Evolutionary conservation across 2,113 vertebrate genomes (phyloP).

Genomic region (Zosterops lateralis): DNA sequence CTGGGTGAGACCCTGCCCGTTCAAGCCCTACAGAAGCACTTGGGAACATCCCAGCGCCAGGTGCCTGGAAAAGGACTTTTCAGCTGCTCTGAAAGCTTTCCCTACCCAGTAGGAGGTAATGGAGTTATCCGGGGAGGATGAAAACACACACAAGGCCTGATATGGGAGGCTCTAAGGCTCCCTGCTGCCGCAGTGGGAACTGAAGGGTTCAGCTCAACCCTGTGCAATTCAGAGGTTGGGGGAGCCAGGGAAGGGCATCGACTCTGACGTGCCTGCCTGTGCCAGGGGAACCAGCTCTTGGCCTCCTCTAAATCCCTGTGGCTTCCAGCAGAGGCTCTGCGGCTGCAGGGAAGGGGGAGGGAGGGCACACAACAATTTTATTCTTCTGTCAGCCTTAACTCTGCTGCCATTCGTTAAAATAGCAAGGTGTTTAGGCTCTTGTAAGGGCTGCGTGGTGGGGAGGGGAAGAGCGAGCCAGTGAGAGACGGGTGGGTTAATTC

Average conservation of each 20-base stretch:
- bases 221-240: not conserved
- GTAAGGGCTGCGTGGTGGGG: not conserved
- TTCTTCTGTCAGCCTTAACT: conserved; percentile 12
- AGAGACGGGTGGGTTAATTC: conserved; percentile 52
- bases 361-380: not conserved
- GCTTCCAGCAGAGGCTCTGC: not conserved
- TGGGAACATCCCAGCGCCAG: not conserved
- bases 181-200: not conserved
- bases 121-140: not conserved
- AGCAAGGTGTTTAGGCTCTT: conserved; percentile 11
- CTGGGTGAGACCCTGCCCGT: not conserved
- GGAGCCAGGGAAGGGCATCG: not conserved
- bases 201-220: not conserved
- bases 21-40: not conserved
- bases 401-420: not conserved
- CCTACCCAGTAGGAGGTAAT: not conserved
- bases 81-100: not conserved
- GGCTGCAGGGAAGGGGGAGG: not conserved
- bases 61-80: not conserved
- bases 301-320: not conserved
- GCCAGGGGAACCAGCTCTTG: not conserved
- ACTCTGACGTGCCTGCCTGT: not conserved
- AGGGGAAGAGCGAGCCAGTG: not conserved
- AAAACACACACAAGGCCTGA: not conserved
- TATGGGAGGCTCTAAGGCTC: not conserved